Evolutionary conservation across 2,888 invertebrate genomes (phyloP).

Genomic region (Acronicta leporina): DNA sequence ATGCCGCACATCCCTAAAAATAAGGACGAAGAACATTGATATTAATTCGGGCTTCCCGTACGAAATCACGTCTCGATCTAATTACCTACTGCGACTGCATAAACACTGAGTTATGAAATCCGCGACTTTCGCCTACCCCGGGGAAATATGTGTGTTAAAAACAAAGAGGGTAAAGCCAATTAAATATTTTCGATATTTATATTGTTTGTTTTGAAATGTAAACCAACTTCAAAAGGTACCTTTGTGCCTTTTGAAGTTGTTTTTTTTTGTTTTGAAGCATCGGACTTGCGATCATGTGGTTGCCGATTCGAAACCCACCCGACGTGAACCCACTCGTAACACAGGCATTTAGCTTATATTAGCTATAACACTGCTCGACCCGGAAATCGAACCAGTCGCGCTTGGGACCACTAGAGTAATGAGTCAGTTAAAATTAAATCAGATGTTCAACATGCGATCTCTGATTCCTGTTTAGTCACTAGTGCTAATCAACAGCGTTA

Average conservation of each 20-base stretch:
- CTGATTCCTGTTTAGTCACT: conserved; percentile 49
- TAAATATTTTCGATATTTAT: conserved; percentile 53
- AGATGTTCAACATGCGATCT: conserved; percentile 35
- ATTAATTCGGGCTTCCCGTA: conserved; percentile 86
- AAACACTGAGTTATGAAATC: conserved; percentile 86
- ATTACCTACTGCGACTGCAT: conserved; percentile 79
- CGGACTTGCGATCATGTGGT: no score
- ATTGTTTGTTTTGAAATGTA: conserved; percentile 18
- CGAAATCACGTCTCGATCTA: conserved; percentile 87
- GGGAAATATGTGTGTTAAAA: conserved; percentile 86
- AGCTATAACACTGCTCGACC: no score
- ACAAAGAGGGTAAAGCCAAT: conserved; percentile 72
- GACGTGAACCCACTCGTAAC: no score
- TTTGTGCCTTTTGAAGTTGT: no score
- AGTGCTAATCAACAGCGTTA: conserved; percentile 67
- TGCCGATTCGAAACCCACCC: no score
- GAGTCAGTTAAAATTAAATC: conserved; percentile 11
- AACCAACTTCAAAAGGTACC: background rate
- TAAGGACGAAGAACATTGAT: conserved; percentile 86
- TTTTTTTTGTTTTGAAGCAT: no score
- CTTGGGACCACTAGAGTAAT: no score
- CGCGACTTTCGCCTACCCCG: conserved; percentile 79
- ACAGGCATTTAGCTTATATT: no score
- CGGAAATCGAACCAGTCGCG: no score
- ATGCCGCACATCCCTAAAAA: conserved; percentile 62